A percentile compares a stretch with the other conserved stretches of the same genome.
Conservation (phyloP, 2,888 invertebrate species). For the Hydrotaea diabolus region DNA sequence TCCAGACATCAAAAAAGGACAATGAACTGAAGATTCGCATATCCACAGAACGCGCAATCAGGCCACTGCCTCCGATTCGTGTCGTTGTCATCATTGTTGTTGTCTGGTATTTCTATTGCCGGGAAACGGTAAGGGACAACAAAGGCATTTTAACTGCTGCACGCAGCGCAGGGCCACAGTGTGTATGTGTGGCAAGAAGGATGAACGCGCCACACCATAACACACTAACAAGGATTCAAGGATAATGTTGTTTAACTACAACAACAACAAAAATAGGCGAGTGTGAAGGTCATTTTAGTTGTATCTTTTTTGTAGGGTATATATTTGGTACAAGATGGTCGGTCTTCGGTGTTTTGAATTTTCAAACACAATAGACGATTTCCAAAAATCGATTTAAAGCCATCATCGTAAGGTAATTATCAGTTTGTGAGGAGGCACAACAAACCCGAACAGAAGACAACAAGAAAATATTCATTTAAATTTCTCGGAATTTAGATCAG, state of each 20-base stretch:
- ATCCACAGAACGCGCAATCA: not conserved
- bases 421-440: not conserved
- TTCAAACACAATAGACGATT: not conserved
- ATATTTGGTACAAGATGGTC: not conserved
- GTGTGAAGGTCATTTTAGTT: slow-evolving; percentile 11
- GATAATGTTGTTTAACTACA: not conserved
- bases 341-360: not conserved
- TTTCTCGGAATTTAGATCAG: slow-evolving; percentile 7
- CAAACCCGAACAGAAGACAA: no score
- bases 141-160: not conserved
- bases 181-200: not conserved
- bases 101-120: not conserved
- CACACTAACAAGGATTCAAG: slow-evolving; percentile 1
- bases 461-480: no score
- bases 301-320: not conserved
- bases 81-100: slow-evolving; percentile 1
- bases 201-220: not conserved
- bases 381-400: not conserved
- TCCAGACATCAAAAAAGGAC: slow-evolving; percentile 33
- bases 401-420: not conserved
- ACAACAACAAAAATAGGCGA: not conserved
- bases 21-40: slow-evolving; percentile 19
- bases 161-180: no score
- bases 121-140: not conserved
- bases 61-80: not conserved